These are phyloP conservation scores for Spodoptera frugiperda DNA, from an alignment of 1,140 invertebrate genomes.

Conservation along the genomic window DNA sequence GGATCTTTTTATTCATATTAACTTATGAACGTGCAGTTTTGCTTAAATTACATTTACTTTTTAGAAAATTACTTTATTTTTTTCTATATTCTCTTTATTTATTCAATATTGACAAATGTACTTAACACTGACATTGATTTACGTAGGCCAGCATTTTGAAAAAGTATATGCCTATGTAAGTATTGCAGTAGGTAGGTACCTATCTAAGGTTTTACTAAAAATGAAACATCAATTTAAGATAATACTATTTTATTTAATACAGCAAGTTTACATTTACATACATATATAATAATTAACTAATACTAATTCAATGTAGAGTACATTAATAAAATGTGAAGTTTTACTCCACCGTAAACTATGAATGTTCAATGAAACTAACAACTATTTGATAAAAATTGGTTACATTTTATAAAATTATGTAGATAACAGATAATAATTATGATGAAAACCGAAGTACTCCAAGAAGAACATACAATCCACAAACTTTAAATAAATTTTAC, in stretches of 20 bases:
- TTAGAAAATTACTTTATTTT: conserved; percentile 12
- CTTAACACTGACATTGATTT: not conserved
- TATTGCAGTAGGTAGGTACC: not conserved
- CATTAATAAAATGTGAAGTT: conserved; percentile 76
- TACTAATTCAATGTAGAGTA: conserved; percentile 56
- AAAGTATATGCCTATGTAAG: not conserved
- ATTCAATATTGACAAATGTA: not conserved
- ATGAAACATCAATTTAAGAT: conserved; percentile 69
- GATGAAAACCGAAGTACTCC: conserved; percentile 72
- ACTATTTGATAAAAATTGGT: conserved; percentile 48
- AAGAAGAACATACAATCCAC: conserved; percentile 48
- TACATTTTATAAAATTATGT: conserved; percentile 46
- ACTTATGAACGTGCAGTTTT: conserved; percentile 54
- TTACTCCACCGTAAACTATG: conserved; percentile 64
- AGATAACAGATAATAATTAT: conserved; percentile 73
- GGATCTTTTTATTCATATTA: conserved; percentile 72
- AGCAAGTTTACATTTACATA: conserved; percentile 80
- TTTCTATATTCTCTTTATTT: conserved; percentile 2
- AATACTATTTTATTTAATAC: conserved; percentile 80
- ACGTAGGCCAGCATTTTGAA: not conserved
- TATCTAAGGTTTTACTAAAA: not conserved
- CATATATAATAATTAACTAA: conserved; percentile 65
- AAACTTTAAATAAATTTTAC: conserved; percentile 29
- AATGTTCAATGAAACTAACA: conserved; percentile 51
- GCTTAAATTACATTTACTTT: conserved; percentile 52